Evolutionary conservation across 2,113 vertebrate genomes (phyloP).

Genomic region (Brienomyrus longianalis): DNA sequence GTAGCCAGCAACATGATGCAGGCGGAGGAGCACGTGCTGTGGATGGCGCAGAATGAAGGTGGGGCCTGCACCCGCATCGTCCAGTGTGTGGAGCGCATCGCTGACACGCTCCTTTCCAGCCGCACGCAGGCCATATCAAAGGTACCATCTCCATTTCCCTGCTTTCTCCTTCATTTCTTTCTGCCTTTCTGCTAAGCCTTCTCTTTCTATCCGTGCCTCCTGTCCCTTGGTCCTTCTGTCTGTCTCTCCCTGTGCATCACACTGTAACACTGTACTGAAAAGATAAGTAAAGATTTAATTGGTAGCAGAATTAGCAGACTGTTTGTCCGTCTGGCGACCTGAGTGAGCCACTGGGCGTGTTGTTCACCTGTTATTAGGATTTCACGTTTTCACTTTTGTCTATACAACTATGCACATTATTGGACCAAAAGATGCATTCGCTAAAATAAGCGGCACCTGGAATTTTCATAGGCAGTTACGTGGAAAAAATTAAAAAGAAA

Average conservation of each 20-base stretch:
- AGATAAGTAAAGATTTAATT: neutral
- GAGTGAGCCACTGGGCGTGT: neutral
- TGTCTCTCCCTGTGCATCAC: neutral
- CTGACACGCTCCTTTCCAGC: constrained; percentile 59
- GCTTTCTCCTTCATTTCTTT: neutral
- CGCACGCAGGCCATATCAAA: constrained; percentile 69
- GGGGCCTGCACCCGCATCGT: constrained; percentile 80
- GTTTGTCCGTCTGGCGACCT: neutral
- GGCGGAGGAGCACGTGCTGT: constrained; percentile 77
- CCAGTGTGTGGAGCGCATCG: constrained; percentile 73
- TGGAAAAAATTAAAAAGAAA: neutral
- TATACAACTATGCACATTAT: neutral
- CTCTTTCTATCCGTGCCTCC: neutral
- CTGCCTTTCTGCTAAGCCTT: neutral
- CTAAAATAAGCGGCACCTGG: neutral
- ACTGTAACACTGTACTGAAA: neutral
- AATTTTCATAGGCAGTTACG: neutral
- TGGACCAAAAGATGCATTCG: neutral
- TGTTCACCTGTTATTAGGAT: neutral
- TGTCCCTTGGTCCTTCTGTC: neutral
- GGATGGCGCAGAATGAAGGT: constrained; percentile 82
- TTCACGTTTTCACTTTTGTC: neutral
- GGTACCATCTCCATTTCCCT: constrained; percentile 51
- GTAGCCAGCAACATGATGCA: constrained; percentile 84
- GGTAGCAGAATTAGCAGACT: neutral